phyloP scores from a whole-genome alignment of 2,888 invertebrate genomes.

The Brassicogethes aeneus region DNA sequence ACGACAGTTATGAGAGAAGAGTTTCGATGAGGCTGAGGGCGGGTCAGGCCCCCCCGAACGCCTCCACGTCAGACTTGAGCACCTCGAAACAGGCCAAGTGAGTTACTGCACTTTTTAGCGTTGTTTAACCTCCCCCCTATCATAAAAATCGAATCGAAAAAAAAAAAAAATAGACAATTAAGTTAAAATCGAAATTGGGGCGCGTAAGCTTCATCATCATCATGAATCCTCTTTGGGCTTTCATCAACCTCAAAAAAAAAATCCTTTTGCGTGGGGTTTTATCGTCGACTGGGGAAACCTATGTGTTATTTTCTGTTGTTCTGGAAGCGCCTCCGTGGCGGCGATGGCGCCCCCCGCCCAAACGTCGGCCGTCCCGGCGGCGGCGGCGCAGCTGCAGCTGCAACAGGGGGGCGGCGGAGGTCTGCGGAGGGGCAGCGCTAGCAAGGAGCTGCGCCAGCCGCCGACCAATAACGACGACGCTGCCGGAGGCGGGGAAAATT shows the following conservation, averaged over 20 bases:
- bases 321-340: slow-evolving; percentile 44
- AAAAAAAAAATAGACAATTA: too few relatives aligned
- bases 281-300: too few relatives aligned
- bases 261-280: too few relatives aligned
- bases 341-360: slow-evolving; percentile 51
- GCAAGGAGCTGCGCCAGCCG: slow-evolving; percentile 38
- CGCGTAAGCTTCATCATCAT: too few relatives aligned
- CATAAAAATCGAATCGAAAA: background rate
- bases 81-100: slow-evolving; percentile 44
- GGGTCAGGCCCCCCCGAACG: slow-evolving; percentile 37
- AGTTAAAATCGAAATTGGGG: too few relatives aligned
- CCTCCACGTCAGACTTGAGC: slow-evolving; percentile 41
- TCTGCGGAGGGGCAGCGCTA: slow-evolving; percentile 49
- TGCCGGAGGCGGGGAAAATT: background rate
- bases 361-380: slow-evolving; percentile 44
- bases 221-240: too few relatives aligned
- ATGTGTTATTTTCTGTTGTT: slow-evolving; percentile 41
- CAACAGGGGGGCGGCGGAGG: slow-evolving; percentile 44
- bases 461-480: slow-evolving; percentile 12
- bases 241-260: too few relatives aligned
- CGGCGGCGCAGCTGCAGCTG: slow-evolving; percentile 51
- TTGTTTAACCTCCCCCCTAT: background rate
- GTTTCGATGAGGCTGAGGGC: slow-evolving; percentile 39
- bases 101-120: slow-evolving; percentile 26
- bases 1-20: slow-evolving; percentile 36